Evolutionary conservation across 2,888 invertebrate genomes (phyloP), one percentile per base, ranked within the genome.

Genomic region (Conchocele bisecta): DNA sequence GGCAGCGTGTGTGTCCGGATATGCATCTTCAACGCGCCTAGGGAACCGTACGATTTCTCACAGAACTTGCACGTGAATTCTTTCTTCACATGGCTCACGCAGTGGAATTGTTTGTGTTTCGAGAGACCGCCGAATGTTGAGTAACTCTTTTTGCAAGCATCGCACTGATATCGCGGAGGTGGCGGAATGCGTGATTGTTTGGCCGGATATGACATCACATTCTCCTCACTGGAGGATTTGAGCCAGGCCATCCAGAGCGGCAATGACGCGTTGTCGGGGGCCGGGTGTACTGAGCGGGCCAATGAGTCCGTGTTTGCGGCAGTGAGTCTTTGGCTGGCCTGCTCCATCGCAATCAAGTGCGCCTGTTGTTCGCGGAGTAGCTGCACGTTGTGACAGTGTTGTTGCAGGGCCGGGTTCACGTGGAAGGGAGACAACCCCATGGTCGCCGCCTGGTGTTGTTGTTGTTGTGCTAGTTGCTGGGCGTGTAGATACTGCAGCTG

Each of bases 1-100:
- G 99, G 99, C 84, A 98, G 92, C 1, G 98, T 99, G 92, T 99
- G 99, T 4, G 98, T 99, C 71, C 98, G 94, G 83, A 98, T 98
- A 93, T 99, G 99, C 98, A 99, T 99, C 92, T 99, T 99, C 11
- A 99, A 93, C 0, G 99, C 98, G 1, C 98, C 98, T 78, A 98
- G 92, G 0, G 97, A 97, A 11, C 96, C 96, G 92, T 99, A 99
- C 26, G 96, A 95, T 92, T 98, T 98, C 75, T 97, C 96, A 92
- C 99, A 99, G 91, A 95, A 96, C 91, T 98, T 98, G 93, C 98
- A 99, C 87, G 95, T 95, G 92, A 98, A 98, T 11, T 96, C 95
- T 91, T 98, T 98, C 90, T 97, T 95, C 20, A 90, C 89, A 54
- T 96, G 95, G 1, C 96, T 95, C 1, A 96, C 95, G 90, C 98